A percentile compares a stretch with the other conserved stretches of the same genome.
phyloP scores from a whole-genome alignment of 1,140 invertebrate species.

The Sitophilus oryzae region DNA sequence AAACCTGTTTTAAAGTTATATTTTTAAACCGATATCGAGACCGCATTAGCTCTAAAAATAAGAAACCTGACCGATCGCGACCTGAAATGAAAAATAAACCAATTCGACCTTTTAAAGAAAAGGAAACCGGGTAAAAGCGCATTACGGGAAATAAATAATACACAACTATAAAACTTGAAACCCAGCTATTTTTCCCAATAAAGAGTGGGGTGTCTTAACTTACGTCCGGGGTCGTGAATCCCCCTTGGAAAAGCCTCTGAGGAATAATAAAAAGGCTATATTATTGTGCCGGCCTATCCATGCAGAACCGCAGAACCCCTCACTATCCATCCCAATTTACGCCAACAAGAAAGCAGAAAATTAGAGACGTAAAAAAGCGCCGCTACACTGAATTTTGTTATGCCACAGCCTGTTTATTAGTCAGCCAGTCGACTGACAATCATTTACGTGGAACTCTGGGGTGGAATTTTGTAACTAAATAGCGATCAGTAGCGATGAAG shows the following conservation, averaged over 20 bases:
- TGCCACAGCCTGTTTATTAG: no score
- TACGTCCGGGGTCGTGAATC: conserved; percentile 8
- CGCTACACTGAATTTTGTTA: neutral
- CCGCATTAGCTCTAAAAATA: no score
- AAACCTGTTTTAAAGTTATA: no score
- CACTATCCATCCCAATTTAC: conserved; percentile 19
- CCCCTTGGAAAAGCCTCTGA: conserved; percentile 16
- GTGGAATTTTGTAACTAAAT: no score
- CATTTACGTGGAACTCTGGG: no score
- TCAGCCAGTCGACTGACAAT: no score
- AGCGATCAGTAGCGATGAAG: no score
- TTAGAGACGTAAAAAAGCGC: conserved; percentile 11
- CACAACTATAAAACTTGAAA: conserved; percentile 2
- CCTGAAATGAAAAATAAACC: neutral
- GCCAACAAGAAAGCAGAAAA: conserved; percentile 13
- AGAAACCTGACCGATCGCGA: no score
- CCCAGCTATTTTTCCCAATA: conserved; percentile 12
- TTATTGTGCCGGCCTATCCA: conserved; percentile 14
- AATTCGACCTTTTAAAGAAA: neutral
- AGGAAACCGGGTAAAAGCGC: neutral
- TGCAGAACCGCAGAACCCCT: conserved; percentile 11
- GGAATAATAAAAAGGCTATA: conserved; percentile 24
- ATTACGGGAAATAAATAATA: neutral
- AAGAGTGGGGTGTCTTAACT: conserved; percentile 9
- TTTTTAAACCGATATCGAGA: no score